phyloP scores from a whole-genome alignment of 2,888 invertebrate genomes.

The Leucophenga montana region DNA sequence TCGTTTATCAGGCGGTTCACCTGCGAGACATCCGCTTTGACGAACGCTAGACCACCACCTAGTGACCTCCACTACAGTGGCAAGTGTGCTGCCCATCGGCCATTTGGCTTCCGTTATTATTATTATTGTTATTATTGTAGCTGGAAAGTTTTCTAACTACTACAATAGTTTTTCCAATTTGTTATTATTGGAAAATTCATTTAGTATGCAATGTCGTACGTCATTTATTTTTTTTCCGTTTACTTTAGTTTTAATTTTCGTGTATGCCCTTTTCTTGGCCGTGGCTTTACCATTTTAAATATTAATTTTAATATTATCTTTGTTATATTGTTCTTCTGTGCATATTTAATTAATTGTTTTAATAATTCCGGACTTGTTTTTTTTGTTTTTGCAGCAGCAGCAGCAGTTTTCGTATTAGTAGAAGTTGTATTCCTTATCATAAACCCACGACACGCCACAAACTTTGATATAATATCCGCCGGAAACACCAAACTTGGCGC shows the following conservation, averaged over 20 bases:
- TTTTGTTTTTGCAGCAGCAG: slow-evolving; percentile 62
- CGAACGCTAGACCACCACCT: slow-evolving; percentile 38
- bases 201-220: slow-evolving; percentile 38
- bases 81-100: slow-evolving; percentile 22
- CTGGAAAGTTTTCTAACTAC: slow-evolving; percentile 29
- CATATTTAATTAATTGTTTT: slow-evolving; percentile 24
- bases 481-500: slow-evolving; percentile 60
- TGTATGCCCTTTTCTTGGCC: slow-evolving; percentile 2
- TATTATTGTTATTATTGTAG: slow-evolving; percentile 52
- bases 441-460: slow-evolving; percentile 26
- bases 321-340: slow-evolving; percentile 7
- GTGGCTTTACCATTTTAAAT: slow-evolving; percentile 14
- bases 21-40: slow-evolving; percentile 45
- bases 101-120: slow-evolving; percentile 42
- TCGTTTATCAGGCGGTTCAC: slow-evolving; percentile 22
- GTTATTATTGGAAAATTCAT: slow-evolving; percentile 36
- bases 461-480: slow-evolving; percentile 54
- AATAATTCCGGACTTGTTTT: slow-evolving; percentile 34
- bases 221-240: slow-evolving; percentile 9
- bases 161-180: background rate
- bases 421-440: slow-evolving; percentile 39
- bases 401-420: slow-evolving; percentile 49
- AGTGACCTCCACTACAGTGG: slow-evolving; percentile 50
- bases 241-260: slow-evolving; percentile 59
- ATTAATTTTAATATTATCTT: slow-evolving; percentile 33